phyloP scores from a whole-genome alignment of 1,140 invertebrate genomes.

The Heliconius congener region DNA sequence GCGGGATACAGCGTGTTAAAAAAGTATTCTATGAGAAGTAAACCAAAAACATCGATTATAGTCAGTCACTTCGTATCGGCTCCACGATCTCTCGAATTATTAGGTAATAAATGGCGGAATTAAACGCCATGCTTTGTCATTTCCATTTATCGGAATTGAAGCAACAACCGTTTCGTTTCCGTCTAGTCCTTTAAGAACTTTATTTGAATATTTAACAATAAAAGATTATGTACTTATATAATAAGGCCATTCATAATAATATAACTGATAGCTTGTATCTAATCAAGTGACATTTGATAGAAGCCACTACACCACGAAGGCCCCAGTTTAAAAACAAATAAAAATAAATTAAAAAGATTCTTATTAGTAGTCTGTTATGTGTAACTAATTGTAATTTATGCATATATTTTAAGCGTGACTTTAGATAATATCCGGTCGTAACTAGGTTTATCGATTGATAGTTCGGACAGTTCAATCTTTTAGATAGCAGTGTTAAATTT shows the following conservation, averaged over 20 bases:
- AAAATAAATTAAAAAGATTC: too few relatives aligned
- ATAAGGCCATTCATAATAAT: not conserved
- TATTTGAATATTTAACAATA: not conserved
- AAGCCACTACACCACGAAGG: not conserved
- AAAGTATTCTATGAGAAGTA: too few relatives aligned
- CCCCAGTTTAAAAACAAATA: too few relatives aligned
- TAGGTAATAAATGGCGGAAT: too few relatives aligned
- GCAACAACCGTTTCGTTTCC: not conserved
- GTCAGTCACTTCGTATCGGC: too few relatives aligned
- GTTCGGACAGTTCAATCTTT: not conserved
- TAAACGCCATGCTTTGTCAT: too few relatives aligned
- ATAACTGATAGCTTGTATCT: not conserved
- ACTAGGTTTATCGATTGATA: constrained; percentile 3
- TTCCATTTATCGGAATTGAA: not conserved
- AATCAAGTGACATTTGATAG: constrained; percentile 11
- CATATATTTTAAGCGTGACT: not conserved
- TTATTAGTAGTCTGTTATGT: not conserved
- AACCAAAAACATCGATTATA: too few relatives aligned
- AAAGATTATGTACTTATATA: constrained; percentile 5
- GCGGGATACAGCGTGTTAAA: too few relatives aligned
- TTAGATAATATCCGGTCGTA: not conserved
- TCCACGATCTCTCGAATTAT: too few relatives aligned
- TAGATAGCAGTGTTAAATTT: not conserved
- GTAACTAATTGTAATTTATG: not conserved
- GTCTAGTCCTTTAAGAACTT: not conserved